These are phyloP conservation scores for Oncorhynchus keta DNA, from an alignment of 2,113 vertebrate species.

Conservation along the genomic window DNA sequence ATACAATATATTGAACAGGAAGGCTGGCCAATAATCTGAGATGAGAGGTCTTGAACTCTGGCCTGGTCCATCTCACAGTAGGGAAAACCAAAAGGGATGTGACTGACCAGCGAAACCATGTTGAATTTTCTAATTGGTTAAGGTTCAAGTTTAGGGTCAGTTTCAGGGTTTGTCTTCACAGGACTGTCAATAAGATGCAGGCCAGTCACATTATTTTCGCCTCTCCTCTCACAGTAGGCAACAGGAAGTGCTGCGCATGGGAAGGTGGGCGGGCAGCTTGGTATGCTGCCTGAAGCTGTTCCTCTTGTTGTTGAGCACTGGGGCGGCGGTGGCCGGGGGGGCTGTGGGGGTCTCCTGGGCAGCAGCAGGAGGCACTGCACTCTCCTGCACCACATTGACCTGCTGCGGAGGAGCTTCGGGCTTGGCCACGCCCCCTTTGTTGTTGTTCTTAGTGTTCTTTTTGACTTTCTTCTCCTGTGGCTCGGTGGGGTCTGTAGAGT, in stretches of 20 bases:
- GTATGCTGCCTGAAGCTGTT: slow-evolving; percentile 64
- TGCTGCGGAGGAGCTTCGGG: slow-evolving; percentile 24
- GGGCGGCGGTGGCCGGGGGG: slow-evolving; percentile 48
- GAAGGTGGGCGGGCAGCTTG: slow-evolving; percentile 64
- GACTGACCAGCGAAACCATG: too few species aligned
- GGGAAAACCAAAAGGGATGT: too few species aligned
- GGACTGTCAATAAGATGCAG: too few species aligned
- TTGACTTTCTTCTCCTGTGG: slow-evolving; percentile 59
- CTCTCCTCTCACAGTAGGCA: slow-evolving; percentile 56
- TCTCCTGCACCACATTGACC: not conserved
- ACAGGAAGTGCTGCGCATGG: slow-evolving; percentile 68
- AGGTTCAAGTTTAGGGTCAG: too few species aligned
- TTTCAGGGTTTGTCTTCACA: too few species aligned
- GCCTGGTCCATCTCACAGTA: not conserved
- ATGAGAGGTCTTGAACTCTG: not conserved
- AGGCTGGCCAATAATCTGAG: not conserved
- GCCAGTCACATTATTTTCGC: not conserved
- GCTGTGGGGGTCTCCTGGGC: not conserved
- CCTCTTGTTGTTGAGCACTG: slow-evolving; percentile 59
- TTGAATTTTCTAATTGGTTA: too few species aligned
- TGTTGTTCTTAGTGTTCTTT: slow-evolving; percentile 67
- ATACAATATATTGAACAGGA: not conserved
- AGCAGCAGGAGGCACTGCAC: not conserved
- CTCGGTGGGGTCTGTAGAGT: slow-evolving; percentile 27
- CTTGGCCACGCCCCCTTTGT: slow-evolving; percentile 45